Base-by-base conservation (phyloP, 2,888 invertebrate species). In the Xanthia icteritia region DNA sequence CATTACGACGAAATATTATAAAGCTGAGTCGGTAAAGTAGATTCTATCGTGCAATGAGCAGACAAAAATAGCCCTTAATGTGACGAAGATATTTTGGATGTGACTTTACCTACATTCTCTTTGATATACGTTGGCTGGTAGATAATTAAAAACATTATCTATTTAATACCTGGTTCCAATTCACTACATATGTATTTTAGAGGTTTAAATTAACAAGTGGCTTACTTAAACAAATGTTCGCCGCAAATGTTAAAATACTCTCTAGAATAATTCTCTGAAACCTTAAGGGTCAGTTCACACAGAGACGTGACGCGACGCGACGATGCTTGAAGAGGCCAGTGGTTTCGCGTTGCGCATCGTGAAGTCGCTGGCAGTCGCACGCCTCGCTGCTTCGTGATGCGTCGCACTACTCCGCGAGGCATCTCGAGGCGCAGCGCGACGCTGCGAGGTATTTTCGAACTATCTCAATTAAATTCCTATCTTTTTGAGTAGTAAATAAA, bases 211-310 rank as follows among this genome's bases (percentile, higher is more conserved):
- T 81, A 83, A 77, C 65, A 79, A 74, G 56, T 76, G 39, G 74
- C 67, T 76, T 79, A 76, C 64, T 77, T 58, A 68, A 77, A 83
- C 72, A 67, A 81, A 82, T 83, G 72, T 69, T 77, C 61, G 63
- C 68, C 67, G 69, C 70, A 82, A 88, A 89, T 80, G 82, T 86
- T 84, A 83, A 42, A 85, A 86, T 67, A 85, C 75, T 72, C 82
- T 71, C 65, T 80, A 75, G 64, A 81, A 89, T 87, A 86, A 90
- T 85, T 88, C 86, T 86, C 82, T 73, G 31, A 88, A 89, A 86
- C 79, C 85, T 78, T 84, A n/a, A n/a, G n/a, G n/a, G n/a, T n/a
- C n/a, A n/a, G n/a, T n/a, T n/a, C n/a, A n/a, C n/a, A n/a, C n/a
- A n/a, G n/a, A n/a, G n/a, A n/a, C n/a, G n/a, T n/a, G n/a, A n/a